Evolutionary conservation across 2,113 vertebrate genomes (phyloP).

Genomic region (Xiphophorus maculatus): DNA sequence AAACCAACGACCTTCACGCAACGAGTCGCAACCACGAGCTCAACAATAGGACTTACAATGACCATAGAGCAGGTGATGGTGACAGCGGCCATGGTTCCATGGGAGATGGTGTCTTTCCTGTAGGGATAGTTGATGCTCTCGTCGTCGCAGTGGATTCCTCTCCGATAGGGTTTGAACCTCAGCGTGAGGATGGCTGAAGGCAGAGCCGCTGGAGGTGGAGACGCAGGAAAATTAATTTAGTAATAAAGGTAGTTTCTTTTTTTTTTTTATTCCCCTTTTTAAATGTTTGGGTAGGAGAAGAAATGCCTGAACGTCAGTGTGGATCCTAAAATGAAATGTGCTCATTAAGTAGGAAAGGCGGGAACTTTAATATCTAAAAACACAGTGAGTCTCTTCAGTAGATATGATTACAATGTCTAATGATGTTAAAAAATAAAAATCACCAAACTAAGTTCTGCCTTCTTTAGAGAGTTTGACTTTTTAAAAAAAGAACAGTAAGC

Average conservation of each 20-base stretch:
- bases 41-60: constrained; percentile 82
- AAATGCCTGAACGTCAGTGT: background rate
- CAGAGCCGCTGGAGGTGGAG: constrained; percentile 84
- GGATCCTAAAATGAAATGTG: background rate
- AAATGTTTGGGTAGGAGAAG: background rate
- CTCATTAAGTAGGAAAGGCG: too few species aligned
- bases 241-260: background rate
- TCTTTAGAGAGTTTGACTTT: too few species aligned
- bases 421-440: too few species aligned
- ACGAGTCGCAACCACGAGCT: too few species aligned
- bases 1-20: background rate
- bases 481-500: too few species aligned
- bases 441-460: too few species aligned
- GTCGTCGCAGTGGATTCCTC: constrained; percentile 90
- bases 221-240: background rate
- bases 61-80: constrained; percentile 87
- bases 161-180: constrained; percentile 85
- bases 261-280: background rate
- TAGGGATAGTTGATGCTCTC: constrained; percentile 90
- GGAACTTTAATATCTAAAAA: too few species aligned
- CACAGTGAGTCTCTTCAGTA: too few species aligned
- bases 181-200: constrained; percentile 89
- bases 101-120: constrained; percentile 91
- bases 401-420: too few species aligned
- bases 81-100: constrained; percentile 89